These are phyloP conservation scores for Halcyon chelicuti DNA, from an alignment of 2,797 vertebrate species.

Conservation along the genomic window DNA sequence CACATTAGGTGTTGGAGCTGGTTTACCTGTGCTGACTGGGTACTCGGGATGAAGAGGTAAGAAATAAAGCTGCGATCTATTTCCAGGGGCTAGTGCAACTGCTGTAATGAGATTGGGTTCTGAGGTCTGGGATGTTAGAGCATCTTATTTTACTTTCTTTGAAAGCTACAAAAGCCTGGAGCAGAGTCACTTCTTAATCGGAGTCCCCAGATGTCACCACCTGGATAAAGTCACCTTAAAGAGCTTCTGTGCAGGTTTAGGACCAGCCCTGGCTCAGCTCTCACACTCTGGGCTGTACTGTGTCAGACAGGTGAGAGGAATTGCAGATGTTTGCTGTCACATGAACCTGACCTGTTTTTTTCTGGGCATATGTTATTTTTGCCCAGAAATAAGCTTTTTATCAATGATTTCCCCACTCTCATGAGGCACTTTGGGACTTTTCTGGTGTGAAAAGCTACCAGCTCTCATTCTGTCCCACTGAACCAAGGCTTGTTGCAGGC, in stretches of 20 bases:
- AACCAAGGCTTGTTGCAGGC: not conserved
- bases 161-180: not conserved
- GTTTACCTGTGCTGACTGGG: not conserved
- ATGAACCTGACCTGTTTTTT: not conserved
- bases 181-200: not conserved
- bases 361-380: not conserved
- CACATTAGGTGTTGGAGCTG: rapidly evolving
- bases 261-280: not conserved
- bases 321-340: not conserved
- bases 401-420: not conserved
- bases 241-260: not conserved
- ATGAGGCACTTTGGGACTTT: not conserved
- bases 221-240: not conserved
- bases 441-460: not conserved
- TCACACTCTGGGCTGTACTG: not conserved
- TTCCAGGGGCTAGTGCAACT: not conserved
- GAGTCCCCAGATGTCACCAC: not conserved
- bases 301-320: not conserved
- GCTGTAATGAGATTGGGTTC: not conserved
- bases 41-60: not conserved
- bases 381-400: not conserved
- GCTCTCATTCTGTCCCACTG: not conserved
- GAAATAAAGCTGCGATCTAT: not conserved
- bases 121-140: not conserved
- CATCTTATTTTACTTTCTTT: not conserved